Conservation (phyloP, 2,888 invertebrate species). For the Pteria penguin region DNA sequence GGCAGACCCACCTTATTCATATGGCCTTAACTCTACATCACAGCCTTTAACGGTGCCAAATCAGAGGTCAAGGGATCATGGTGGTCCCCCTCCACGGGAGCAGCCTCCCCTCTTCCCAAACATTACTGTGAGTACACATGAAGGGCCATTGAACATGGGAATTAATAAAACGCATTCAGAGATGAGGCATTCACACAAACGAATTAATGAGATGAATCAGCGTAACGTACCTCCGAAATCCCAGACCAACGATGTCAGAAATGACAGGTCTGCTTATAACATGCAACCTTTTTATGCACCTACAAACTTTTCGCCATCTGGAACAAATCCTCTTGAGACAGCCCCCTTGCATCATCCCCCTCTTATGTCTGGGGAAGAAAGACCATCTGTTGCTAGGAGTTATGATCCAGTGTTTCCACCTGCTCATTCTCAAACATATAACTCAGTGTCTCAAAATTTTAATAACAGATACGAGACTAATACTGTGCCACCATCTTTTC, state of each 20-base stretch:
- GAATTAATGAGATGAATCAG: conserved; percentile 35
- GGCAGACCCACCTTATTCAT: conserved; percentile 28
- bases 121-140: conserved; percentile 34
- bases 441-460: conserved; percentile 49
- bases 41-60: conserved; percentile 32
- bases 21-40: conserved; percentile 13
- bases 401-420: conserved; percentile 57
- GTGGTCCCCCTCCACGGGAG: conserved; percentile 29
- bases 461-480: conserved; percentile 52
- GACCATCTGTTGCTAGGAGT: conserved; percentile 51
- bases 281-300: conserved; percentile 59
- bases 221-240: conserved; percentile 27
- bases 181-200: conserved; percentile 40
- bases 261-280: conserved; percentile 25
- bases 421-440: conserved; percentile 55
- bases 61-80: conserved; percentile 31
- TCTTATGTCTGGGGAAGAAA: conserved; percentile 54
- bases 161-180: conserved; percentile 40
- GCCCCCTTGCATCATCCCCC: conserved; percentile 68
- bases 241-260: conserved; percentile 8
- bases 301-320: conserved; percentile 56
- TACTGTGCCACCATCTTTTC: conserved; percentile 40
- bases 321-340: conserved; percentile 60
- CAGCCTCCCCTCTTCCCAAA: conserved; percentile 41
- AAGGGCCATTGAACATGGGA: conserved; percentile 27